These are phyloP conservation scores for Tribolium castaneum DNA, from an alignment of 1,140 invertebrate species.

Conservation along the genomic window DNA sequence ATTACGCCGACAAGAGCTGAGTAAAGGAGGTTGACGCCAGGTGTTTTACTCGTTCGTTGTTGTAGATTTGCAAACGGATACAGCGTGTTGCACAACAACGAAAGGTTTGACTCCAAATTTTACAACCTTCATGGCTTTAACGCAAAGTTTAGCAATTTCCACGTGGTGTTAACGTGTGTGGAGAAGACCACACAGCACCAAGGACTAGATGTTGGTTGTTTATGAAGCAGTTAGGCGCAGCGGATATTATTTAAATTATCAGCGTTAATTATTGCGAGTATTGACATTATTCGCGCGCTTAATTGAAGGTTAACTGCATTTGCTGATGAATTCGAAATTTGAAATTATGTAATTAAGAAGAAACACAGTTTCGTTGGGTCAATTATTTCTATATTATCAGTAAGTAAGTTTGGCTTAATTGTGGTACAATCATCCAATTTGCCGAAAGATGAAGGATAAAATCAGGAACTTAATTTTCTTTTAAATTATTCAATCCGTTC, in stretches of 20 bases:
- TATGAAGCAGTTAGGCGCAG: not conserved
- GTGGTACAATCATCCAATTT: too few relatives aligned
- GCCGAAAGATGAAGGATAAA: too few relatives aligned
- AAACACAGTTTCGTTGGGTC: not conserved
- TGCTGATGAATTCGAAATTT: not conserved
- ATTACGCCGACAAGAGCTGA: slow-evolving; percentile 3
- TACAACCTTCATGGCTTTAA: slow-evolving; percentile 25
- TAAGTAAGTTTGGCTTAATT: too few relatives aligned
- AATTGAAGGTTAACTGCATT: slow-evolving; percentile 24
- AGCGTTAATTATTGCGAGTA: not conserved
- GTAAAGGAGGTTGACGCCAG: slow-evolving; percentile 32
- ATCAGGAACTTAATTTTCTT: too few relatives aligned
- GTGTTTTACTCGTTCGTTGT: slow-evolving; percentile 12
- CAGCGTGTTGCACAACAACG: slow-evolving; percentile 16
- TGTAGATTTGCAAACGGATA: slow-evolving; percentile 24
- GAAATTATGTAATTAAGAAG: slow-evolving; percentile 2
- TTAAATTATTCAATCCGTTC: too few relatives aligned
- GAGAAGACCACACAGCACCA: not conserved
- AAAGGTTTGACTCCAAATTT: slow-evolving; percentile 22
- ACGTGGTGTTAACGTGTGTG: not conserved
- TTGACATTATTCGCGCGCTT: slow-evolving; percentile 15
- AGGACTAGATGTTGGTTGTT: not conserved
- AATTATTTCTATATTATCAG: too few relatives aligned
- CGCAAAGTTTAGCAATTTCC: slow-evolving; percentile 2
- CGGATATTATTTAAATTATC: not conserved